These are phyloP conservation scores for Perognathus longimembris DNA, from an alignment of 2,113 vertebrate species.

Conservation along the genomic window DNA sequence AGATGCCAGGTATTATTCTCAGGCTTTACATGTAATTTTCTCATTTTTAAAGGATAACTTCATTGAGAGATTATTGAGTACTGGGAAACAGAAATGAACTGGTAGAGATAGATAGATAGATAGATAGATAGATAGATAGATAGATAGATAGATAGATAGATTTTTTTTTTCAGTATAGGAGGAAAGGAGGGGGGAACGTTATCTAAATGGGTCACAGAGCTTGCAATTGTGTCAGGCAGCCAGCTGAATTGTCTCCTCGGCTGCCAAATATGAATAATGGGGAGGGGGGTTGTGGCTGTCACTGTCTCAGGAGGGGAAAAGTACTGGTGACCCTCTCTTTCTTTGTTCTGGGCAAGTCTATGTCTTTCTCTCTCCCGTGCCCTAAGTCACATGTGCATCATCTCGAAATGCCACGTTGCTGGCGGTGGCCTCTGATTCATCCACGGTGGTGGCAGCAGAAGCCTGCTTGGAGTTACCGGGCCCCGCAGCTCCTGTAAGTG, in stretches of 20 bases:
- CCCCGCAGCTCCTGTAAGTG: constrained; percentile 29
- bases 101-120: no score
- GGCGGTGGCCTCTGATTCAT: constrained; percentile 55
- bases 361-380: neutral
- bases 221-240: neutral
- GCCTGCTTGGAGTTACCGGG: constrained; percentile 26
- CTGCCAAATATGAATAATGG: neutral
- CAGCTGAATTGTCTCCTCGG: neutral
- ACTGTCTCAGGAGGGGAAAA: neutral
- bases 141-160: no score
- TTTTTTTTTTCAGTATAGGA: no score
- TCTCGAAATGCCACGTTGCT: constrained; percentile 28
- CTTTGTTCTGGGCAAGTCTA: neutral
- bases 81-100: no score
- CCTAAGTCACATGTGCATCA: constrained; percentile 15
- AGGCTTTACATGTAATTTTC: neutral
- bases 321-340: neutral
- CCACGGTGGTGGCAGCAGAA: neutral
- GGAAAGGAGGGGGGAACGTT: neutral
- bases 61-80: neutral
- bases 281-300: neutral
- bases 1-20: constrained; percentile 11
- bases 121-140: no score
- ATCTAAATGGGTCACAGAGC: neutral
- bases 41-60: constrained; percentile 50